Evolutionary conservation across 2,888 invertebrate species (phyloP).

Genomic region (Brachyopa scutellaris): DNA sequence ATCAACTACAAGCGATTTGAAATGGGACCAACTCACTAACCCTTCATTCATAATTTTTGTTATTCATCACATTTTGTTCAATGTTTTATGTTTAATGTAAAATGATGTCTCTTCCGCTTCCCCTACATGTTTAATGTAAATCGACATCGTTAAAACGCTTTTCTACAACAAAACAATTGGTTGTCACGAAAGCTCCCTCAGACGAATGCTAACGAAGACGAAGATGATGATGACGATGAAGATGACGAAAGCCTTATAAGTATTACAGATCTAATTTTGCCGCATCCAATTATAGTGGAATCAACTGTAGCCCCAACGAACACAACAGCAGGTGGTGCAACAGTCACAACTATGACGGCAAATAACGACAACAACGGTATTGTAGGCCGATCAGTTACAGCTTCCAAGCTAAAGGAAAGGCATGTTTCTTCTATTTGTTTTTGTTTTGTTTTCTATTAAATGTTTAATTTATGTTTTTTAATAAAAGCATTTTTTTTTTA

Average conservation of each 20-base stretch:
- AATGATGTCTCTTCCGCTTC: conserved; percentile 61
- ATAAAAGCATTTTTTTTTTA: conserved; percentile 17
- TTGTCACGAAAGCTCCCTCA: conserved; percentile 35
- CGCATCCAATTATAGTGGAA: conserved; percentile 22
- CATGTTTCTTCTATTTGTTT: conserved; percentile 59
- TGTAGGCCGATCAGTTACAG: conserved; percentile 59
- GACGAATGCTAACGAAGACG: conserved; percentile 44
- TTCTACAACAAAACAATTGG: background rate
- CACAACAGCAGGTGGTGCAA: conserved; percentile 10
- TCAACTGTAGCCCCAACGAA: conserved; percentile 13
- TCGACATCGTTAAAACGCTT: conserved; percentile 23
- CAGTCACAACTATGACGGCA: conserved; percentile 24
- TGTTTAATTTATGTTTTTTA: conserved; percentile 3
- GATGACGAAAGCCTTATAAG: conserved; percentile 60
- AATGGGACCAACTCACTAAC: conserved; percentile 31
- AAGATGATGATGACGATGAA: conserved; percentile 20
- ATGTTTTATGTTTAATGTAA: conserved; percentile 43
- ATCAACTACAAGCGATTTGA: conserved; percentile 37
- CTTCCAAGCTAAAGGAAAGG: conserved; percentile 69
- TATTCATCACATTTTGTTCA: conserved; percentile 1
- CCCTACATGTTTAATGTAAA: conserved; percentile 53
- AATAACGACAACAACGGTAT: conserved; percentile 60
- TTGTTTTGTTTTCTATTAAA: conserved; percentile 25
- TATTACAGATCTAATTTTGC: conserved; percentile 50
- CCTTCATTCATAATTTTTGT: conserved; percentile 33